Evolutionary conservation across 1,140 invertebrate genomes (phyloP), one percentile per base, ranked within the genome.

Genomic region (Leucophenga varia): DNA sequence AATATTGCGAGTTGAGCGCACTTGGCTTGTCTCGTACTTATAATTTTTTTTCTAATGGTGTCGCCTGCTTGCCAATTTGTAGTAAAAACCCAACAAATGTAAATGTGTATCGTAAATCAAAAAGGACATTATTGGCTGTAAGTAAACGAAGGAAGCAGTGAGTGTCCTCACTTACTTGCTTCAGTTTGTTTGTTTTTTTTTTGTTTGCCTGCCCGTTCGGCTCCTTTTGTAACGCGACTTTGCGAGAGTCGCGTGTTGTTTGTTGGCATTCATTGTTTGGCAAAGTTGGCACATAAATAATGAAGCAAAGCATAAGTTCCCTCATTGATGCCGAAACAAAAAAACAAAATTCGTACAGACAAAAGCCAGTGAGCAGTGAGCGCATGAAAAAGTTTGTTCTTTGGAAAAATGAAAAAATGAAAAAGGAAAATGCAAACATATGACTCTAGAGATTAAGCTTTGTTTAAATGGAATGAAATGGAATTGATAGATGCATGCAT

Each of bases 391-490:
- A n/a, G n/a, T n/a, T n/a, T n/a, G n/a, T n/a, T n/a, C n/a, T n/a
- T n/a, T n/a, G n/a, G n/a, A n/a, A n/a, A n/a, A n/a, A n/a, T n/a
- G n/a, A n/a, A n/a, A n/a, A n/a, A n/a, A n/a, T n/a, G n/a, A 22
- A 39, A 40, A 13, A 30, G 30, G 6, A 20, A 21, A 43, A 41
- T 47, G 44, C 41, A 21, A 52, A 60, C 59, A 64, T 68, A 68
- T 68, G 64, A 69, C 64, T 64, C 64, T 55, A 43, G 64, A 69
- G 63, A 67, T 67, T 67, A 67, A 69, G 64, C 60, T 64, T 68
- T 68, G 64, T 68, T 61, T 54, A n/a, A 59, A 57, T 57, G 51
- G n/a, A 6, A 25, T 25, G 22, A 25, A 25, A 25, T 25, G 10
- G 10, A 25, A 38, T 14, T 35, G 16, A 7, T 13, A n/a, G n/a